A percentile compares a stretch with the other conserved stretches of the same genome.
Evolutionary conservation across 1,140 invertebrate genomes (phyloP).

Genomic region (Wiebesia pumilae): DNA sequence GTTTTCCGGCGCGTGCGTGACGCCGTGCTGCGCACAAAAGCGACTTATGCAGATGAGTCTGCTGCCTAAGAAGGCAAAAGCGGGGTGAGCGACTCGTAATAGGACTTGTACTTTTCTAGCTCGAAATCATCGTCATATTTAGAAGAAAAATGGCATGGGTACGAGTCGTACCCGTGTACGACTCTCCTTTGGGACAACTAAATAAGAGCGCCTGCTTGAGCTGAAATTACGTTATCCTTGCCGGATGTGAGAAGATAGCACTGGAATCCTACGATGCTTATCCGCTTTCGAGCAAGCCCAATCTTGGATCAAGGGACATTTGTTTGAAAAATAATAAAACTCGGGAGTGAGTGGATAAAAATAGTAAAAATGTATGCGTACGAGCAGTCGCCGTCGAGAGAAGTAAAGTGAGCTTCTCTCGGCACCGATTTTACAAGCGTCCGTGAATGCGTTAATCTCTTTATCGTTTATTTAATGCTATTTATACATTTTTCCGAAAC

Average conservation of each 20-base stretch:
- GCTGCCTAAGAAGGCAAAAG: neutral
- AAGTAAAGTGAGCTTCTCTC: too few relatives aligned
- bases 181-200: neutral
- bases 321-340: neutral
- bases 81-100: neutral
- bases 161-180: neutral
- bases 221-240: neutral
- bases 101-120: neutral
- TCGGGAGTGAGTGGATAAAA: neutral
- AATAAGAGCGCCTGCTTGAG: neutral
- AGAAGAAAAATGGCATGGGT: neutral
- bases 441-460: too few relatives aligned
- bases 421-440: too few relatives aligned
- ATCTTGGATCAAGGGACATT: neutral
- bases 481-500: too few relatives aligned
- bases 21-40: neutral
- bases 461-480: too few relatives aligned
- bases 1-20: constrained; percentile 1
- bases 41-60: neutral
- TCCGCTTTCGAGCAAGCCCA: neutral
- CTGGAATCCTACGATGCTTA: neutral
- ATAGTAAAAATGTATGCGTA: neutral
- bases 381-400: too few relatives aligned
- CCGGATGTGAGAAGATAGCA: neutral
- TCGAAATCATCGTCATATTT: neutral